These are phyloP conservation scores for Tipula lateralis DNA, from an alignment of 2,888 invertebrate genomes.

Conservation along the genomic window DNA sequence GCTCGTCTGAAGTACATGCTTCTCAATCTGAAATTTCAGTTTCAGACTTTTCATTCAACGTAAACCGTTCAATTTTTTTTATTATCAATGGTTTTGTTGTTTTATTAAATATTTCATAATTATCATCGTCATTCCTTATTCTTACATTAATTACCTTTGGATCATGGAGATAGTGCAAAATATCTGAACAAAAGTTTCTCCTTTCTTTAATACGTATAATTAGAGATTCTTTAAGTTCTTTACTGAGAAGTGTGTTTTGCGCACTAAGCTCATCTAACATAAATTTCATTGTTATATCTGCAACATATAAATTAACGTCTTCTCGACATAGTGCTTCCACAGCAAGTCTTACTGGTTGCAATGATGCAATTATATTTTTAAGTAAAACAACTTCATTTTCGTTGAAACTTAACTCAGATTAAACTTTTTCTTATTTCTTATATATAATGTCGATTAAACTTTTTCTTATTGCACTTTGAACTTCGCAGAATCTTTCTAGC, in stretches of 20 bases:
- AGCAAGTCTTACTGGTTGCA: conserved; percentile 29
- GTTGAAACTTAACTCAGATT: neutral
- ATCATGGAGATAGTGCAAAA: conserved; percentile 29
- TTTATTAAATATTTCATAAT: no score
- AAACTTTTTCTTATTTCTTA: no score
- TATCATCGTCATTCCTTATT: no score
- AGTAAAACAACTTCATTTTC: neutral
- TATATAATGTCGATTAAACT: conserved; percentile 28
- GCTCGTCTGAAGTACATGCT: no score
- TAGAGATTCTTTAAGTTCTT: neutral
- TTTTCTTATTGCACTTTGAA: neutral
- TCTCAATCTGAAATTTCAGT: no score
- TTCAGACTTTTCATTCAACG: no score
- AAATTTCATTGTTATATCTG: neutral
- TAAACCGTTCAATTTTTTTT: no score
- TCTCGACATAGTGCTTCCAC: conserved; percentile 27
- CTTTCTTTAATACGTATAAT: conserved; percentile 31
- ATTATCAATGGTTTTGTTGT: no score
- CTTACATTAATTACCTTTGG: neutral
- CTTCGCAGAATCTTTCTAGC: conserved; percentile 27
- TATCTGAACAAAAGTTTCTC: conserved; percentile 27
- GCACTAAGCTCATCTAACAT: neutral
- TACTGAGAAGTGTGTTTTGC: conserved; percentile 30
- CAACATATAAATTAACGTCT: conserved; percentile 29
- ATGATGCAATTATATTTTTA: neutral